phyloP scores from a whole-genome alignment of 2,888 invertebrate species.

The Drosophila sordidula region DNA sequence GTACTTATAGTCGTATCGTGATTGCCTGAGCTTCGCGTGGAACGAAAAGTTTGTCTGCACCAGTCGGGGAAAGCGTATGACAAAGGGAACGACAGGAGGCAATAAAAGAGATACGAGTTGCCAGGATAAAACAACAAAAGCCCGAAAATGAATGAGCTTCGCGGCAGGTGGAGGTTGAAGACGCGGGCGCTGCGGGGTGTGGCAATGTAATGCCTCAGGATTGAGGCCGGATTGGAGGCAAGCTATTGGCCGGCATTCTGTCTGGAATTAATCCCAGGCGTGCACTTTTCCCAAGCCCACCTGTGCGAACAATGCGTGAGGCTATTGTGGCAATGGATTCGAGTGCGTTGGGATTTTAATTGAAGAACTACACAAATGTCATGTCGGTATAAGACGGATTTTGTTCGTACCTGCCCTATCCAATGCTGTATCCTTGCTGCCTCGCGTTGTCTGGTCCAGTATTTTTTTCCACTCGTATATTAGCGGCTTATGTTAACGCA shows the following conservation, averaged over 20 bases:
- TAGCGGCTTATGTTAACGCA: neutral
- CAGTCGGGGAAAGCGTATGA: constrained; percentile 37
- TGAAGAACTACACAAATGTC: constrained; percentile 65
- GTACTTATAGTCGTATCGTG: constrained; percentile 20
- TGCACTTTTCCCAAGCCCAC: constrained; percentile 55
- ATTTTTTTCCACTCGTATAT: too few relatives aligned
- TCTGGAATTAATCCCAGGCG: constrained; percentile 69
- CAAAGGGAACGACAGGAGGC: constrained; percentile 51
- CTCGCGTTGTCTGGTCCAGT: neutral
- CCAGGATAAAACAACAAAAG: constrained; percentile 66
- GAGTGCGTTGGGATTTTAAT: constrained; percentile 64
- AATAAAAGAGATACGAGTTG: constrained; percentile 66
- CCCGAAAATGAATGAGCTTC: constrained; percentile 62
- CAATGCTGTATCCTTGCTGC: neutral
- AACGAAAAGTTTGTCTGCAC: constrained; percentile 13
- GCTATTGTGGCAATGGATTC: constrained; percentile 13
- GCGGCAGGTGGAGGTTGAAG: constrained; percentile 24
- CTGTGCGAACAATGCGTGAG: constrained; percentile 37
- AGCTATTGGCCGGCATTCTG: constrained; percentile 11
- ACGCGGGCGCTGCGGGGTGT: neutral
- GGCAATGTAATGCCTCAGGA: constrained; percentile 1
- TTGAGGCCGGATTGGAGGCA: constrained; percentile 11
- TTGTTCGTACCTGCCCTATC: constrained; percentile 15
- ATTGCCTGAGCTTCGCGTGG: constrained; percentile 13
- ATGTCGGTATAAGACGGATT: constrained; percentile 38